Base-by-base conservation (phyloP, 2,113 vertebrate genomes). In the Pseudopodoces humilis region DNA sequence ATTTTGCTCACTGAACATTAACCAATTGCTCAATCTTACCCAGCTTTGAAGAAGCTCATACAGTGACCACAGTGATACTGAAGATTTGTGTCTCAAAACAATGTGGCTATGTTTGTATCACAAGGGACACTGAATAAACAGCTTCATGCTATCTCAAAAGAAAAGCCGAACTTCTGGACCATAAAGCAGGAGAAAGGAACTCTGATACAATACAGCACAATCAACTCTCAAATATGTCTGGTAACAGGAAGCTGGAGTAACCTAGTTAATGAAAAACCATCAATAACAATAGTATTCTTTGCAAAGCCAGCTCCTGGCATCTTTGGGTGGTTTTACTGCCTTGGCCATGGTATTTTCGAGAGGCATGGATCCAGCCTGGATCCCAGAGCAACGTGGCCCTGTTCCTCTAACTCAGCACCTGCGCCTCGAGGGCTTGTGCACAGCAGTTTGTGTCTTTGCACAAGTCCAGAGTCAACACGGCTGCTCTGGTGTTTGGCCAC, bases 251-350 rank as follows among this genome's bases (percentile, higher is more conserved):
- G 76, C 86, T 81, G 86, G 76, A 75, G 52, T 52, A 94, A 59
- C 68, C 91, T 95, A 24, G 96, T 97, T 97, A 97, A 97, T 97
- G 91, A 97, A 92, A 97, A 97, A 97, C 96, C 41, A 74, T 92
- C 91, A 75, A n/a, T 41, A 97, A 95, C 96, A 97, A 95, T 95
- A 14, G 72, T 1, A 18, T 14, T 86, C 91, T 93, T 88, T 82
- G 56, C 83, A 86, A 83, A 93, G 64, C 16, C 69, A 74, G 68
- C 63, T 92, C 85, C 85, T 64, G 88, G 94, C 94, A 92, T 78
- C 88, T 90, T 14, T 3, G 69, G 39, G 60, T 60, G 68, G 64
- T 81, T 95, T 94, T 83, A 94, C 44, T 70, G 74, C 80, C 76
- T 56, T 52, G 86, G 88, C 72, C 52, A 1, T 2, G 14, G 71